Conservation (phyloP, 2,113 vertebrate genomes). For the Piprites chloris region DNA sequence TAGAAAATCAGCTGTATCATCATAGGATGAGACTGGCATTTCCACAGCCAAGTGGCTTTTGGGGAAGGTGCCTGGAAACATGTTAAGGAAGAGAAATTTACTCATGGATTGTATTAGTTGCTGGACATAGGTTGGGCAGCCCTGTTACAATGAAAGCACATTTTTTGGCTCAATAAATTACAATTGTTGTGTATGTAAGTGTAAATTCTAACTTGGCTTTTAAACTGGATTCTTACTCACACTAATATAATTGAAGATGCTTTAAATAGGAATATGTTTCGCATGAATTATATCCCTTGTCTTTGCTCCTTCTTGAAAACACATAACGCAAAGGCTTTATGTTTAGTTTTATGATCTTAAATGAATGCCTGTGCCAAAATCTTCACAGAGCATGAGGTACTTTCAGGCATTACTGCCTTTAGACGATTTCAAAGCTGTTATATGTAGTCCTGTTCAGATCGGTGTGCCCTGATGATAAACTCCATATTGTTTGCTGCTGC, state of each 20-base stretch:
- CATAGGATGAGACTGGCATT: not conserved
- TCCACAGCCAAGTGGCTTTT: not conserved
- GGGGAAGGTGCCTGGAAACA: not conserved
- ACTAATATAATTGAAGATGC: not conserved
- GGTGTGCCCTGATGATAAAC: fast-evolving
- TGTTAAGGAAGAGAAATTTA: not conserved
- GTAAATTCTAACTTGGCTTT: not conserved
- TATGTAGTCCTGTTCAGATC: not conserved
- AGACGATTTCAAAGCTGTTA: not conserved
- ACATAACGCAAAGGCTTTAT: not conserved
- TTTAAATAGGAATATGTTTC: not conserved
- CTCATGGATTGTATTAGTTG: not conserved
- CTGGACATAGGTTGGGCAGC: not conserved
- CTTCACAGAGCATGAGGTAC: not conserved
- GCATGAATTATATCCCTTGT: not conserved
- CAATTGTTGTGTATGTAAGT: not conserved
- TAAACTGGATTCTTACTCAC: not conserved
- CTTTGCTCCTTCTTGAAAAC: not conserved
- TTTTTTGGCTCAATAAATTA: not conserved
- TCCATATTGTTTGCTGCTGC: not conserved
- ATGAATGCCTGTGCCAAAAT: not conserved
- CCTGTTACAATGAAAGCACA: not conserved
- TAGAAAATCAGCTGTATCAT: not conserved
- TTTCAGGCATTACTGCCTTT: too few species aligned
- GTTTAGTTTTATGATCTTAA: not conserved